Percentiles rank a stretch among this genome's conserved stretches.
These are phyloP conservation scores for Aurelia sp. DNA, from an alignment of 30 jellyfish, hydroid and myxozoan genomes.

Conservation along the genomic window DNA sequence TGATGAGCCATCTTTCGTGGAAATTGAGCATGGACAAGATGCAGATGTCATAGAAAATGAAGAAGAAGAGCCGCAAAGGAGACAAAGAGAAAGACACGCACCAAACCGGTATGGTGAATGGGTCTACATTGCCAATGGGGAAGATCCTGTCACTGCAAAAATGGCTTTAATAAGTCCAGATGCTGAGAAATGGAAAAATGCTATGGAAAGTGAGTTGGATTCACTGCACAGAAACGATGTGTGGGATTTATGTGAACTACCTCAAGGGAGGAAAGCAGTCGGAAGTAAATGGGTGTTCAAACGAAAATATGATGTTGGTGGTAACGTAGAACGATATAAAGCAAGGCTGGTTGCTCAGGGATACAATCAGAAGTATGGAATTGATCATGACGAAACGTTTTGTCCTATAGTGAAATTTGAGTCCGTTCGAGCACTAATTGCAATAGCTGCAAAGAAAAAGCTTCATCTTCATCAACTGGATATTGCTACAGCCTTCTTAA, in stretches of 20 bases:
- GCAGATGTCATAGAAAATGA: not conserved
- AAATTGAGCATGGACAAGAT: not conserved
- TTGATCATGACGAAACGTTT: constrained; percentile 56
- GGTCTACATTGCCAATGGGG: constrained; percentile 34
- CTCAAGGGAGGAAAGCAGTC: constrained; percentile 10
- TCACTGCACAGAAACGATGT: constrained; percentile 40
- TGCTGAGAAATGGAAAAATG: constrained; percentile 33
- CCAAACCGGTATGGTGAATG: constrained; percentile 54
- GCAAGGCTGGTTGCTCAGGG: constrained; percentile 73
- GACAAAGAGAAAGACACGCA: constrained; percentile 12
- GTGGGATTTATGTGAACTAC: constrained; percentile 61
- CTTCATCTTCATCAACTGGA: constrained; percentile 62
- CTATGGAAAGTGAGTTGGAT: constrained; percentile 47
- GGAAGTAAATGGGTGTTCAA: constrained; percentile 71
- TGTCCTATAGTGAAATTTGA: constrained; percentile 39
- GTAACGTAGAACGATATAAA: constrained; percentile 29
- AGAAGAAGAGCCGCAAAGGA: not conserved
- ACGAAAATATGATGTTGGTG: constrained; percentile 29
- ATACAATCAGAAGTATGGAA: constrained; percentile 35
- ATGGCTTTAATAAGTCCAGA: constrained; percentile 28
- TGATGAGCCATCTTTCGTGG: not conserved
- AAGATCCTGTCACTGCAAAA: constrained; percentile 18
- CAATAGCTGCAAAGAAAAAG: constrained; percentile 35
- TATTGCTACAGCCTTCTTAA: constrained; percentile 46
- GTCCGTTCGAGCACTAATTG: constrained; percentile 42